Percentiles rank a stretch among this genome's conserved stretches.
phyloP scores from a whole-genome alignment of 2,888 invertebrate species.

The Ischnus inquisitorius region DNA sequence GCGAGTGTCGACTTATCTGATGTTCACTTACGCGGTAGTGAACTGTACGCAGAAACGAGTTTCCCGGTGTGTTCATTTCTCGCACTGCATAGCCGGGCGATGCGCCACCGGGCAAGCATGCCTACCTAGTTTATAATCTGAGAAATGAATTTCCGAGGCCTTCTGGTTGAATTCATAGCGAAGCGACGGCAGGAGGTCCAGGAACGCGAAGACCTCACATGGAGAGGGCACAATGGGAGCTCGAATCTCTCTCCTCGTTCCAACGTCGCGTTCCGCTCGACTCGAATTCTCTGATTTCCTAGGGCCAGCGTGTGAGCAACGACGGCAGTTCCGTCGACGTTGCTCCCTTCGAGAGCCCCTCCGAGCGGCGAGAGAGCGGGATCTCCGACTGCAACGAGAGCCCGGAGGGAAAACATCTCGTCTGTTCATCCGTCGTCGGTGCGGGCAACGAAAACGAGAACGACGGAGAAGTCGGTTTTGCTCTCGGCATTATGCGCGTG shows the following conservation, averaged over 20 bases:
- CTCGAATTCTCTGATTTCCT: constrained; percentile 54
- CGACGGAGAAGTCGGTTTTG: constrained; percentile 20
- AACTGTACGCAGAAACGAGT: constrained; percentile 16
- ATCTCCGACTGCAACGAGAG: neutral
- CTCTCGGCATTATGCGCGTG: constrained; percentile 17
- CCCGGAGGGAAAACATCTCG: constrained; percentile 36
- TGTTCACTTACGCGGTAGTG: no score
- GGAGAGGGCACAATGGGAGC: constrained; percentile 77
- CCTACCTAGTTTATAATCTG: constrained; percentile 75
- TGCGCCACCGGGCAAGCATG: constrained; percentile 20
- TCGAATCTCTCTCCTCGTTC: constrained; percentile 47
- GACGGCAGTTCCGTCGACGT: constrained; percentile 2
- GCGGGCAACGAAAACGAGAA: constrained; percentile 24
- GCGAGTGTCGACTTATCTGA: no score
- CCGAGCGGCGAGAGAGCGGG: neutral
- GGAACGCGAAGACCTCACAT: constrained; percentile 78
- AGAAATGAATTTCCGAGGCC: constrained; percentile 78
- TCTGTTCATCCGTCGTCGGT: constrained; percentile 21
- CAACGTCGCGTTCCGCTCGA: constrained; percentile 55
- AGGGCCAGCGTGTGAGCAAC: neutral
- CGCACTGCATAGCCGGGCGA: neutral
- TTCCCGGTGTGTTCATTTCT: constrained; percentile 35
- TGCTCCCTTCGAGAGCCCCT: constrained; percentile 1
- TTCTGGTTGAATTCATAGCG: constrained; percentile 75
- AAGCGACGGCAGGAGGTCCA: constrained; percentile 78